Evolutionary conservation across 2,888 invertebrate species (phyloP), one percentile per base, ranked within the genome.

Genomic region (Drosophila mercatorum): DNA sequence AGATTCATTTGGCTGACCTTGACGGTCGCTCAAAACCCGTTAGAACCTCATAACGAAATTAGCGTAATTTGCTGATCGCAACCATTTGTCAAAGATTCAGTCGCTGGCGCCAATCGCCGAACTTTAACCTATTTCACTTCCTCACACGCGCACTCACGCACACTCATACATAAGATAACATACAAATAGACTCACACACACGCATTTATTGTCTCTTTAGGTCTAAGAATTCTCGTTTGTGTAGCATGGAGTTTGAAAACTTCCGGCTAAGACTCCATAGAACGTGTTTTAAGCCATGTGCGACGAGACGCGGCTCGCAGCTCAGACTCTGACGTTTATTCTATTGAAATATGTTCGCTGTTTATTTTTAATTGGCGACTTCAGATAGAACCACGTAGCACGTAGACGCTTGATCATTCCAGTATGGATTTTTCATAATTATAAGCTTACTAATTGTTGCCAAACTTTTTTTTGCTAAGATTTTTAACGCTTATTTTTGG

Each of bases 101-200:
- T 22, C 26, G 5, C 53, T 70, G 80, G 75, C 85, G 80, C 85
- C 88, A 81, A 69, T 53, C 28, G 56, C 60, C 85, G 88, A 90
- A 85, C 90, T 88, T 84, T 90, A 90, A 86, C 86, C 86, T 81
- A 86, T 90, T 86, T 86, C 51, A 90, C 86, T 86, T 86, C 86
- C 86, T 86, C 75, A 88, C 79, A 73, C 67, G 67, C n/a, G 36
- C 55, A 36, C 28, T 68, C n/a, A 43, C 14, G 69, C 28, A 68
- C 40, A 59, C 17, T 31, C 10, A 72, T 8, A 2, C 10, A 34
- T 34, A 8, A 34, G 2, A 34, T 0, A 34, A 31, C 38, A 72
- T 14, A 68, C 36, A 56, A 12, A 49, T 0, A 26, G 0, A 62
- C 17, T 49, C 1, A 40, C 6, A 52, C 26, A 61, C 5, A 36